Evolutionary conservation across 2,113 vertebrate genomes (phyloP), one percentile per base, ranked within the genome.

Genomic region (Bufo bufo): DNA sequence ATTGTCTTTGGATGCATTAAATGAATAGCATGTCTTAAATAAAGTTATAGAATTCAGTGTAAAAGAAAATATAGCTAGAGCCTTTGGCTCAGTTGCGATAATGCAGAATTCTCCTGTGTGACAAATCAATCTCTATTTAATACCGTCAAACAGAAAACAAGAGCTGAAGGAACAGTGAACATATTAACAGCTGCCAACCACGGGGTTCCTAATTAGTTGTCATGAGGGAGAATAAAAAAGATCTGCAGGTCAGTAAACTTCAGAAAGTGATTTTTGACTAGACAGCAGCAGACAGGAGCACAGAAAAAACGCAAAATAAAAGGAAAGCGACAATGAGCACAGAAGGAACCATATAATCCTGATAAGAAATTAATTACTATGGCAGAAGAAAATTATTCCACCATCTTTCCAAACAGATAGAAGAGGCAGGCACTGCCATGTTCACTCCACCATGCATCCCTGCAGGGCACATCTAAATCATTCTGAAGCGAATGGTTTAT

Each of bases 101-200:
- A 78, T 89, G 49, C 71, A 9, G 59, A 84, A 84, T 66, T 77
- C 59, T 89, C 72, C 12, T 16, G 58, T 89, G 82, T 89, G 81
- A 89, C 81, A 89, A 71, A 89, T 89, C 87, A 89, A 84, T 84
- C 87, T 84, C 23, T 89, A 78, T 89, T 84, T 84, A 89, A 89
- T 78, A 50, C 72, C 6, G 71, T 88, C 81, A 83, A 88, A 84
- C 71, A 58, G 74, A 84, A 84, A 89, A 84, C 82, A 89, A 84
- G 49, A 69, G 49, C 87, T 84, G 87, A 56, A 84, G 80, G 49
- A 78, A 84, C 80, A 59, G 61, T 84, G 87, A 74, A 77, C 59
- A 65, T 84, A 69, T 84, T 84, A 89, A 89, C 81, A 84, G 87
- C 72, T 89, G 72, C 87, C 72, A 71, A 78, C 87, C 54, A 74